Evolutionary conservation across 2,797 vertebrate species (phyloP).

Genomic region (Eulemur rubriventer): DNA sequence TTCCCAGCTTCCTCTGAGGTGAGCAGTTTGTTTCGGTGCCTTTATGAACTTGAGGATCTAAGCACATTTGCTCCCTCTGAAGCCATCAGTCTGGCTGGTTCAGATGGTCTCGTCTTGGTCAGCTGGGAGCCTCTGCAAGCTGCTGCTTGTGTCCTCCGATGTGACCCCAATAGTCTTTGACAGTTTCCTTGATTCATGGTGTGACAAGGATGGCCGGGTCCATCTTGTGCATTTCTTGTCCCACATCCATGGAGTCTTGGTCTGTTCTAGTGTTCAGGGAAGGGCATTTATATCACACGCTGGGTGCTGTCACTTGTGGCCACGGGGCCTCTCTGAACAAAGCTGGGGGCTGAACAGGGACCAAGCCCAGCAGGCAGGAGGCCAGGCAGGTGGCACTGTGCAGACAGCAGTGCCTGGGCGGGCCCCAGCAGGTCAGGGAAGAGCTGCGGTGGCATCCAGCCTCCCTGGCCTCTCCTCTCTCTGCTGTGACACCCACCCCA

Average conservation of each 20-base stretch:
- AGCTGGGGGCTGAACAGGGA: neutral
- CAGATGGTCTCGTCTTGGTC: neutral
- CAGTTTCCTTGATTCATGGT: neutral
- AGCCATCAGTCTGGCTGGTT: neutral
- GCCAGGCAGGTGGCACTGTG: neutral
- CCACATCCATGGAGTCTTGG: neutral
- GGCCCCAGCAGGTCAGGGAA: neutral
- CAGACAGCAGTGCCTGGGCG: neutral
- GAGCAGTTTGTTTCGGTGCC: neutral
- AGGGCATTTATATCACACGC: neutral
- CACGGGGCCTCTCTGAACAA: neutral
- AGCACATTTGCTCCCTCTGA: neutral
- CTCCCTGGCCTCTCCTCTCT: neutral
- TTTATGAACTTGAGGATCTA: neutral
- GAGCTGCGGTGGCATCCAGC: neutral
- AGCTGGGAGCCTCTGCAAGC: neutral
- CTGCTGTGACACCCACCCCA: too few relatives aligned
- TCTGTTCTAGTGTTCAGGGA: neutral
- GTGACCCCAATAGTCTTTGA: neutral
- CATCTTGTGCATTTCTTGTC: neutral
- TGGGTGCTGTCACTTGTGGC: neutral
- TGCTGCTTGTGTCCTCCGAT: neutral
- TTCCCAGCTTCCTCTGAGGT: neutral
- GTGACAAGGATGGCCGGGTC: neutral
- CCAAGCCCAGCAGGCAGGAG: neutral